Percentiles rank a stretch among this genome's conserved stretches.
Conservation (phyloP, 2,888 invertebrate species). For the Dynastes grantii region DNA sequence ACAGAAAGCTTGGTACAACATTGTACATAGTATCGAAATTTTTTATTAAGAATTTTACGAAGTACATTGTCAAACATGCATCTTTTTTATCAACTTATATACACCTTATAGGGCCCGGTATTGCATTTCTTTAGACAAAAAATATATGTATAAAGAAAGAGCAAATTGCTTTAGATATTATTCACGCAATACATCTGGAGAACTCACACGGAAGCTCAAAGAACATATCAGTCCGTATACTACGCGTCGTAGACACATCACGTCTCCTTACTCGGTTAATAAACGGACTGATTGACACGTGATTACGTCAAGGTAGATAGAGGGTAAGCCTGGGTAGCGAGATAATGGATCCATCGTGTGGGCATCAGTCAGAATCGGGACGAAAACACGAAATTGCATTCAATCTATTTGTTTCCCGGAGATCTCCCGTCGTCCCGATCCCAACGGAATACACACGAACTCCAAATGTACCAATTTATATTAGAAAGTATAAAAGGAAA, state of each 20-base stretch:
- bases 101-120: too few relatives aligned
- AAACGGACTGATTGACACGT: conserved; percentile 63
- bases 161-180: background rate
- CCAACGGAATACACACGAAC: conserved; percentile 47
- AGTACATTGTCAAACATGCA: too few relatives aligned
- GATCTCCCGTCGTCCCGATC: conserved; percentile 39
- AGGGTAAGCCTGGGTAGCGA: conserved; percentile 57
- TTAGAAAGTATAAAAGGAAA: conserved; percentile 49
- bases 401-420: conserved; percentile 56
- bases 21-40: too few relatives aligned
- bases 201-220: conserved; percentile 9
- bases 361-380: conserved; percentile 63
- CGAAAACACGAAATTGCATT: conserved; percentile 64
- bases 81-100: too few relatives aligned
- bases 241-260: conserved; percentile 46
- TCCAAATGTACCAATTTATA: conserved; percentile 49
- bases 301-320: conserved; percentile 60
- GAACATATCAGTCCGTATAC: background rate
- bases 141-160: too few relatives aligned
- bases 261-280: conserved; percentile 58
- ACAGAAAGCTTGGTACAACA: too few relatives aligned
- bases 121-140: too few relatives aligned
- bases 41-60: too few relatives aligned
- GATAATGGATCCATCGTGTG: conserved; percentile 67
- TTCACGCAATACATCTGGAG: conserved; percentile 7